Conservation (phyloP, 2,888 invertebrate genomes). For the Trissolcus japonicus region DNA sequence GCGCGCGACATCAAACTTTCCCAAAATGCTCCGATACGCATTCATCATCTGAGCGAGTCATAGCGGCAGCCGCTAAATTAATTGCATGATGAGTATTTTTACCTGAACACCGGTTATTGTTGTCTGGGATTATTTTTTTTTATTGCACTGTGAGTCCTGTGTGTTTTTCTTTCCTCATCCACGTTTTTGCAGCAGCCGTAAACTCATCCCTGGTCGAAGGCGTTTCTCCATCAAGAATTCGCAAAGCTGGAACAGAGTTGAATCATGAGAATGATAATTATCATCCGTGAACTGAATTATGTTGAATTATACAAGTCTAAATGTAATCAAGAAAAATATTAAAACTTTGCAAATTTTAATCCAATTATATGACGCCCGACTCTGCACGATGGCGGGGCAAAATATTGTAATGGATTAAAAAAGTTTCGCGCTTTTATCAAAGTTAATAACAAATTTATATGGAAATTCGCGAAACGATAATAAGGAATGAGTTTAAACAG, state of each 20-base stretch:
- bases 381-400: slow-evolving; percentile 35
- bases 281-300: slow-evolving; percentile 51
- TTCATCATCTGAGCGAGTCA: slow-evolving; percentile 6
- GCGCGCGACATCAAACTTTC: slow-evolving; percentile 11
- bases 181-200: too few species aligned
- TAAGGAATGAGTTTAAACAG: slow-evolving; percentile 42
- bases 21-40: slow-evolving; percentile 2
- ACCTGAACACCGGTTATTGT: too few species aligned
- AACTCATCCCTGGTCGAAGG: too few species aligned
- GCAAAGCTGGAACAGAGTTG: slow-evolving; percentile 52
- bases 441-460: slow-evolving; percentile 55
- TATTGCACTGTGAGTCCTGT: too few species aligned
- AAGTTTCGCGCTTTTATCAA: slow-evolving; percentile 45
- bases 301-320: slow-evolving; percentile 53
- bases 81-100: too few species aligned
- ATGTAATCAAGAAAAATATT: slow-evolving; percentile 56
- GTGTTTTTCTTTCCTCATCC: too few species aligned
- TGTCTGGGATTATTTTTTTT: too few species aligned
- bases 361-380: slow-evolving; percentile 39
- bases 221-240: slow-evolving; percentile 36
- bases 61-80: too few species aligned
- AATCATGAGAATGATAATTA: slow-evolving; percentile 50
- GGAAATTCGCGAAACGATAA: slow-evolving; percentile 43
- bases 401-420: slow-evolving; percentile 55
- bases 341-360: slow-evolving; percentile 49